Evolutionary conservation across 1,140 invertebrate species (phyloP).

Genomic region (Drosophila murphyi): DNA sequence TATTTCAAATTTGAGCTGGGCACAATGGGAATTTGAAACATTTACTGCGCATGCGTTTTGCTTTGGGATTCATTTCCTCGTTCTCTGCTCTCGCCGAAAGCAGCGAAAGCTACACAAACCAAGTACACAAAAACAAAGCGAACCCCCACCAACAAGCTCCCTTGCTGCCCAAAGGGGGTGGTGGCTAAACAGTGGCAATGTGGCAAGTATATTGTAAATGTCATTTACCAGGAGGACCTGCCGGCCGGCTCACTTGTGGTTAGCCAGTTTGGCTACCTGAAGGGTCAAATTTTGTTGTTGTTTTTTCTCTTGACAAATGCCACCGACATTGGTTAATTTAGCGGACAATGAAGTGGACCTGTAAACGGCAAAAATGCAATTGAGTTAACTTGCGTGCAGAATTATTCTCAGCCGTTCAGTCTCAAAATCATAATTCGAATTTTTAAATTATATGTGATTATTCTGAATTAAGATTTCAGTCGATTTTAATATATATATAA

Average conservation of each 20-base stretch:
- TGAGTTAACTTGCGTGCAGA: no score
- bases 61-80: not conserved
- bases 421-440: no score
- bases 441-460: no score
- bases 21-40: slow-evolving; percentile 18
- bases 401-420: no score
- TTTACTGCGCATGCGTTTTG: slow-evolving; percentile 33
- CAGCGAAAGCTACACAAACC: slow-evolving; percentile 2
- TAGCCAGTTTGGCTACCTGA: slow-evolving; percentile 41
- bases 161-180: slow-evolving; percentile 1
- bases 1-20: not conserved
- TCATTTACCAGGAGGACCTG: slow-evolving; percentile 34
- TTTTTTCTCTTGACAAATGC: slow-evolving; percentile 48
- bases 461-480: no score
- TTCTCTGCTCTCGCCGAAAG: not conserved
- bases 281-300: slow-evolving; percentile 41
- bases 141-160: slow-evolving; percentile 16
- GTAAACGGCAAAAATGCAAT: not conserved
- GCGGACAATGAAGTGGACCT: not conserved
- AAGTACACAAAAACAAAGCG: slow-evolving; percentile 58
- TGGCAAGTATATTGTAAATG: slow-evolving; percentile 40
- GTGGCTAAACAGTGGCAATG: slow-evolving; percentile 26
- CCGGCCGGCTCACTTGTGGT: slow-evolving; percentile 50
- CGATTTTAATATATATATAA: no score
- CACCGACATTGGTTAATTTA: slow-evolving; percentile 21